phyloP scores from a whole-genome alignment of 35 echinoderm and acorn worm genomes.

The Holothuria glaberrima region DNA sequence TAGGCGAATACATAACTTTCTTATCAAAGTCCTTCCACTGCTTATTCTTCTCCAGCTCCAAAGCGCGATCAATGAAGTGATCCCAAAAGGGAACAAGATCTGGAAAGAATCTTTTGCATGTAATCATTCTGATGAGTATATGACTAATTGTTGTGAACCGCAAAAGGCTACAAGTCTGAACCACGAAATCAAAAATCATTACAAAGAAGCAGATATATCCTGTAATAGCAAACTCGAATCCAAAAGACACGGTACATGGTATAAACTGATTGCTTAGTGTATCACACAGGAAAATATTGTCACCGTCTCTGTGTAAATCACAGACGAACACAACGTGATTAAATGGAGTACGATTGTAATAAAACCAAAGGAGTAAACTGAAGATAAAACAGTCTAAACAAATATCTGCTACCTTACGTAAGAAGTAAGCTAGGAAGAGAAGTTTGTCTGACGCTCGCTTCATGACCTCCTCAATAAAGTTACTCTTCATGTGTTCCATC shows the following conservation, averaged over 20 bases:
- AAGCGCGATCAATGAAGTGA: background rate
- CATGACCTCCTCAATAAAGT: background rate
- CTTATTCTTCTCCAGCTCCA: background rate
- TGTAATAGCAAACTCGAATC: slow-evolving; percentile 12
- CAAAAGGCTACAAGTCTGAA: background rate
- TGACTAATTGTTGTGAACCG: background rate
- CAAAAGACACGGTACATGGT: too few relatives aligned
- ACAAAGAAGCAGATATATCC: background rate
- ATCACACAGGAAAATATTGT: slow-evolving; percentile 9
- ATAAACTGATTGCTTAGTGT: background rate
- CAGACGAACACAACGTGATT: slow-evolving; percentile 10
- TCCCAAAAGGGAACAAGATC: background rate
- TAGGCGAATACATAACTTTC: background rate
- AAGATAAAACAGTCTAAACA: background rate
- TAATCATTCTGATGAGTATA: background rate
- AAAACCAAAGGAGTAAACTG: too few relatives aligned
- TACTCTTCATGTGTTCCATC: background rate
- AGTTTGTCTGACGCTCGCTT: background rate
- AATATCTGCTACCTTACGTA: background rate
- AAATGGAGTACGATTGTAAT: slow-evolving; percentile 1
- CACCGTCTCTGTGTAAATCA: background rate
- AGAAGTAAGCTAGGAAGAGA: background rate
- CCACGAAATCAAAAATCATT: background rate
- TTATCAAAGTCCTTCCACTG: slow-evolving; percentile 2
- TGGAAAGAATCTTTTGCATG: background rate